Evolutionary conservation across 2,113 vertebrate species (phyloP), one percentile per base, ranked within the genome.

Genomic region (Neolamprologus brichardi): DNA sequence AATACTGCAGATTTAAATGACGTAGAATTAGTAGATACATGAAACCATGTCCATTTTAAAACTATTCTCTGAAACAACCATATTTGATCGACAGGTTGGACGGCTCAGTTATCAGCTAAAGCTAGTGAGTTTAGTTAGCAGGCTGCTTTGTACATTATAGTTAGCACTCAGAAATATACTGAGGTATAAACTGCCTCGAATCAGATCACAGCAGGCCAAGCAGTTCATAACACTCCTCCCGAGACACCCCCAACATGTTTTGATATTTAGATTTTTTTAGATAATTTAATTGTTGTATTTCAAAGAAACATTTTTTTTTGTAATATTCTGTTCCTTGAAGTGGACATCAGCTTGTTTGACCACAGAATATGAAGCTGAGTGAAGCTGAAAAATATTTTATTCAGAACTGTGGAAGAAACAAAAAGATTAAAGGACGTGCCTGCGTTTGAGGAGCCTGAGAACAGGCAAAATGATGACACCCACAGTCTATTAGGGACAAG

Each of bases 191-290:
- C 20, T 25, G 53, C 1, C 11, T 70, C n/a, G 7, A 39, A 13
- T 39, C 37, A 70, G 64, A 6, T 20, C 12, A 5, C 28, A 60
- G 15, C 28, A 17, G 25, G 25, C 54, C 54, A 28, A 28, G 25
- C 0, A 30, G 56, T 32, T 60, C 15, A 18, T 32, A 18, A 60
- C 28, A 60, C 56, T 28, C 56, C 28, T 60, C 56, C 15, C 0
- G 28, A 60, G 56, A 60, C 54, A 2, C 53, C 53, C 53, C 4
- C 4, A 3, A 58, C 8, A 30, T 32, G 28, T 32, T 60, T 4
- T 32, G 56, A 32, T 60, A 32, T 60, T 60, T 32, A 17, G 56
- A 10, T 28, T 32, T 17, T 60, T 60, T 60, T 60, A 1, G 5
- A 60, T 60, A 6, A 60, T 30, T 30, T 60, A 58, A 58, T 17